A percentile compares a stretch with the other conserved stretches of the same genome.
These are phyloP conservation scores for Dryobates pubescens DNA, from an alignment of 2,797 vertebrate species.

Conservation along the genomic window DNA sequence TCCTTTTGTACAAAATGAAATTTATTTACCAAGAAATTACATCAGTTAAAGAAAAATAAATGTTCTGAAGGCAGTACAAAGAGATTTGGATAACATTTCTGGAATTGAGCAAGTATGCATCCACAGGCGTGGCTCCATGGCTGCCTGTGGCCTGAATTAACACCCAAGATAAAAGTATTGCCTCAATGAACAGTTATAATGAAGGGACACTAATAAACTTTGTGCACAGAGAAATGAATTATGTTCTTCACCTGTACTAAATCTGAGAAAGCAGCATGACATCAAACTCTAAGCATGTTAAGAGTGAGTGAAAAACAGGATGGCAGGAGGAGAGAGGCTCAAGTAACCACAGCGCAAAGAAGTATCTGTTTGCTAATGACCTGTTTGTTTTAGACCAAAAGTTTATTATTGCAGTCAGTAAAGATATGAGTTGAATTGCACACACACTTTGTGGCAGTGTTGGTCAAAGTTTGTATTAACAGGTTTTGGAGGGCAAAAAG, in stretches of 20 bases:
- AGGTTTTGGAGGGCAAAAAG: neutral
- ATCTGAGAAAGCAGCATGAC: neutral
- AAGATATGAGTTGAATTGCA: conserved; percentile 49
- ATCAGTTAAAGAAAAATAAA: neutral
- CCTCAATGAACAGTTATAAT: neutral
- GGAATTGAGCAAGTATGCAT: neutral
- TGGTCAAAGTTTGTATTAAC: conserved; percentile 18
- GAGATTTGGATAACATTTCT: neutral
- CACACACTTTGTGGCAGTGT: neutral
- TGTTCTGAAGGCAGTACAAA: neutral
- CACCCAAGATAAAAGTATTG: neutral
- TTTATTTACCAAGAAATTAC: neutral
- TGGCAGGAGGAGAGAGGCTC: neutral
- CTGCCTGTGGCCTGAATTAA: neutral
- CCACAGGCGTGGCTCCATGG: neutral
- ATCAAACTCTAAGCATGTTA: neutral
- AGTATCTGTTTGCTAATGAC: conserved; percentile 51
- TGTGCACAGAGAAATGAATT: neutral
- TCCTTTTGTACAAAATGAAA: neutral
- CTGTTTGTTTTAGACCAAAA: conserved; percentile 64
- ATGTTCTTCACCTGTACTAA: neutral
- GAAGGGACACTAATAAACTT: neutral
- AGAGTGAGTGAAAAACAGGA: neutral
- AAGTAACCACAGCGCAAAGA: neutral
- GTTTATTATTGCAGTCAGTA: conserved; percentile 58